Evolutionary conservation across 2,888 invertebrate species (phyloP).

Genomic region (Lepidochitona cinerea): DNA sequence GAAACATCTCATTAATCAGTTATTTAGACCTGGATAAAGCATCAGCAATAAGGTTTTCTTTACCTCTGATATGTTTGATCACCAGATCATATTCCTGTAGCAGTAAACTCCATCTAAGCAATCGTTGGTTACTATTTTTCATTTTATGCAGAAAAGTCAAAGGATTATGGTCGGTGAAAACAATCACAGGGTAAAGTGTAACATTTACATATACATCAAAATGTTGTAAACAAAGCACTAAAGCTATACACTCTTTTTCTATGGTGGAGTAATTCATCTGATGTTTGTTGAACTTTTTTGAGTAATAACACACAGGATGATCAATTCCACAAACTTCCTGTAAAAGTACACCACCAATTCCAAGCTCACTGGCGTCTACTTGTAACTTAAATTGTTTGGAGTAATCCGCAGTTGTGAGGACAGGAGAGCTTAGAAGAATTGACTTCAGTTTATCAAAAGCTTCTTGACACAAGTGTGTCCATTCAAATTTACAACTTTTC

Average conservation of each 20-base stretch:
- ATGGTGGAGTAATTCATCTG: constrained; percentile 32
- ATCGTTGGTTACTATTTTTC: constrained; percentile 26
- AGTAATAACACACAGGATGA: constrained; percentile 36
- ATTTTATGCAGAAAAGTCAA: constrained; percentile 31
- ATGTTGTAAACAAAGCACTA: constrained; percentile 32
- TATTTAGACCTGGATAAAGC: not conserved
- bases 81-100: constrained; percentile 11
- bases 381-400: constrained; percentile 29
- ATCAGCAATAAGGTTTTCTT: constrained; percentile 20
- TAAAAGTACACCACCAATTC: constrained; percentile 33
- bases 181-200: constrained; percentile 15
- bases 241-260: constrained; percentile 35
- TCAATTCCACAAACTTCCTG: constrained; percentile 34
- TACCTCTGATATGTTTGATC: constrained; percentile 25
- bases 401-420: constrained; percentile 22
- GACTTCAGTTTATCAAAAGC: constrained; percentile 54
- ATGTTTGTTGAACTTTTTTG: constrained; percentile 29
- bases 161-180: constrained; percentile 38
- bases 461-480: constrained; percentile 45
- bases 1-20: no score
- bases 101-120: constrained; percentile 29
- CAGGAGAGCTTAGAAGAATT: constrained; percentile 19
- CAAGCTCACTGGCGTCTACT: constrained; percentile 45
- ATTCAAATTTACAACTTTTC: constrained; percentile 35
- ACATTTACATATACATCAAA: constrained; percentile 32